phyloP scores from a whole-genome alignment of 1,140 invertebrate species.

The Argopecten irradians region DNA sequence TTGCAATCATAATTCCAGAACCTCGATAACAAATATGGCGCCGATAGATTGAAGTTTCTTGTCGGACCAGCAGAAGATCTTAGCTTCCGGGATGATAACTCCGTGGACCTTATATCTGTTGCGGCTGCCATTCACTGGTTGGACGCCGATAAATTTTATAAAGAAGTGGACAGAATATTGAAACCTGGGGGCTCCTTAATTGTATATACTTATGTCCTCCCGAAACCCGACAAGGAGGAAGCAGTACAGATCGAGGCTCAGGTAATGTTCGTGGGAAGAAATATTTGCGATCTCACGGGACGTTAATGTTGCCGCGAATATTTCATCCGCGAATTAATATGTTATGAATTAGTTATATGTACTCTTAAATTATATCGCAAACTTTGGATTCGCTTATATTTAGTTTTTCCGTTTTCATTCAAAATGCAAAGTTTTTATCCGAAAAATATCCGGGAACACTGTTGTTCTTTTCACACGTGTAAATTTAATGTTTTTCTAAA shows the following conservation, averaged over 20 bases:
- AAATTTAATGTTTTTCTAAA: too few species aligned
- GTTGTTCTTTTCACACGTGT: too few species aligned
- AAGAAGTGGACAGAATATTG: conserved; percentile 75
- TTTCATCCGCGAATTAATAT: too few species aligned
- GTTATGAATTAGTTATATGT: too few species aligned
- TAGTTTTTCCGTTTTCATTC: too few species aligned
- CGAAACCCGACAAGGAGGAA: conserved; percentile 43
- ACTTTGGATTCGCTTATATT: too few species aligned
- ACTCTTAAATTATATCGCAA: too few species aligned
- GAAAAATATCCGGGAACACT: too few species aligned
- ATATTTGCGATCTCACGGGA: too few species aligned
- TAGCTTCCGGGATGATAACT: conserved; percentile 58
- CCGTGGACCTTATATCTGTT: conserved; percentile 76
- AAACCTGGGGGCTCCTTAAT: conserved; percentile 75
- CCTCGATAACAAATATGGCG: conserved; percentile 40
- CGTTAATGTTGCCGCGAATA: too few species aligned
- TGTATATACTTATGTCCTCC: conserved; percentile 71
- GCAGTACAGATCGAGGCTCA: conserved; percentile 7
- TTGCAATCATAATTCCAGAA: background rate
- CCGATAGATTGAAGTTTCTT: conserved; percentile 58
- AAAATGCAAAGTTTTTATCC: too few species aligned
- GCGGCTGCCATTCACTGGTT: conserved; percentile 79
- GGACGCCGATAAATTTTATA: conserved; percentile 77
- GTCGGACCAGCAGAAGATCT: conserved; percentile 74
- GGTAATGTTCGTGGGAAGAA: too few species aligned